These are phyloP conservation scores for Andrena minutula DNA, from an alignment of 2,888 invertebrate species.

Conservation along the genomic window DNA sequence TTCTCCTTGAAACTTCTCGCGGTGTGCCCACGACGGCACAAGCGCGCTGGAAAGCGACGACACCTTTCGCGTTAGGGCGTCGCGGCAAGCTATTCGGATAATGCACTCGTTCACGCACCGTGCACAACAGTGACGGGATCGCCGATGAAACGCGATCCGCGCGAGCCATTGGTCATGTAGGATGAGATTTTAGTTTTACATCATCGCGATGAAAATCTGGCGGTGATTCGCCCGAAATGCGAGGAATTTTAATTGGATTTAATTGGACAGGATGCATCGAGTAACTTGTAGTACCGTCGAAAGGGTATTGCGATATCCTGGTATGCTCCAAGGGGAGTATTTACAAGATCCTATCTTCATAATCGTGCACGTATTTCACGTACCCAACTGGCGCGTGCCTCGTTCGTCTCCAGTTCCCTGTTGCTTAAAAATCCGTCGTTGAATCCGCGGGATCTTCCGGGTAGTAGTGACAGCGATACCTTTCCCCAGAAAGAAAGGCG, in stretches of 20 bases:
- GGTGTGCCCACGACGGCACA: conserved; percentile 1
- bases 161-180: not conserved
- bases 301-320: not conserved
- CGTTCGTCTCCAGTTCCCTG: not conserved
- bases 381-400: not conserved
- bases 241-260: not conserved
- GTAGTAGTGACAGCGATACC: not conserved
- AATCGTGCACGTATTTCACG: not conserved
- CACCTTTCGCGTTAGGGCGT: conserved; percentile 46
- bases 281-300: not conserved
- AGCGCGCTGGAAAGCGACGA: conserved; percentile 64
- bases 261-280: not conserved
- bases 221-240: conserved; percentile 15
- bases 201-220: conserved; percentile 41
- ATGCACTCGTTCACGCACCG: conserved; percentile 24
- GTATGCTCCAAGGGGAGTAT: not conserved
- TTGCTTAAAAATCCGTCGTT: not conserved
- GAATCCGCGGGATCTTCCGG: conserved; percentile 4
- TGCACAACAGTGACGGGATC: conserved; percentile 5
- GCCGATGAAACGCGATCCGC: conserved; percentile 26
- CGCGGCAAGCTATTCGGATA: conserved; percentile 27
- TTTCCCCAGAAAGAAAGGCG: conserved; percentile 28
- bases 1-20: conserved; percentile 81
- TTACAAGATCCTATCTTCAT: not conserved
- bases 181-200: conserved; percentile 40